Base-by-base conservation (phyloP, 2,888 invertebrate species). In the Leptogaster cylindrica region DNA sequence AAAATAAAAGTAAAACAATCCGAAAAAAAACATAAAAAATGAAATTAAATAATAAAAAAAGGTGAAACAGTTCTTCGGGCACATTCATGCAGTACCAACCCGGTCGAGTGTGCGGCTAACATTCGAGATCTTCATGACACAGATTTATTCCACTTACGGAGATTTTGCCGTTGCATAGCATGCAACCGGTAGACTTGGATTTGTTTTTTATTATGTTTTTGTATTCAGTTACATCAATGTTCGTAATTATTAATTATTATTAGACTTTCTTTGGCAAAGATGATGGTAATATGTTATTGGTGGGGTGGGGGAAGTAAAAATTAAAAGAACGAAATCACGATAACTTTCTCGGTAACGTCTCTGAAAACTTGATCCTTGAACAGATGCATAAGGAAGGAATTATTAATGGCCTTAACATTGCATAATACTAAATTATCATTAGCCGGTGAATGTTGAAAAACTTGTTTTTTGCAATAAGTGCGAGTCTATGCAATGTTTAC, bases 361-460 rank as follows among this genome's bases (percentile, higher is more conserved):
- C n/a, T n/a, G n/a, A 25, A 18, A 18, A 33, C 27, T 20, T 41
- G 39, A 64, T 64, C 64, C 64, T 64, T 64, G 64, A 64, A 46
- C 64, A 48, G 31, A 64, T 64, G 28, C 16, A 44, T 64, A 64
- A 64, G 64, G 64, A 64, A 64, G 64, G 33, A 63, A 46, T 63
- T 63, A 63, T 63, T 63, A 63, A 63, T 46, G 46, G 63, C 63
- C 46, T 46, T 63, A 58, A 58, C 58, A 58, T 58, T 58, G 58
- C 58, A 58, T 58, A 58, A 58, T 41, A 58, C 39, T 41, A 39
- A 58, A 39, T 39, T 12, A 58, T 28, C 23, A n/a, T 36, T 39
- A 39, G 41, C 41, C 39, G 58, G 41, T 39, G 58, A 58, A 58
- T 41, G 41, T 41, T 41, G 58, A 25, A 41, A 39, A 58, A 58